Evolutionary conservation across 2,113 vertebrate species (phyloP), one percentile per base, ranked within the genome.

Genomic region (Pedionomus torquatus): DNA sequence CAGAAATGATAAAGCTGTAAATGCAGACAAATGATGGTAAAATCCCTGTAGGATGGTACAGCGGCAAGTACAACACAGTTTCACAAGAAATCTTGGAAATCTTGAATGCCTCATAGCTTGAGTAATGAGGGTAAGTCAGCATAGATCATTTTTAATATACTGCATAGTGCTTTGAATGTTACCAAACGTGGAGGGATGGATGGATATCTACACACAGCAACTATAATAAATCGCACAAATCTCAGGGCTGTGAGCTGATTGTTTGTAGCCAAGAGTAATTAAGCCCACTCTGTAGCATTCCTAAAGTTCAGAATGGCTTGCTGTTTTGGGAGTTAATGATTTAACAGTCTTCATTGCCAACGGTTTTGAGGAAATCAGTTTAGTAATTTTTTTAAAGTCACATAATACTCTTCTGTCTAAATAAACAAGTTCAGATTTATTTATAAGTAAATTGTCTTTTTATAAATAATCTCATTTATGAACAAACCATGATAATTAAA

Each of bases 61-160:
- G 8, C 61, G 92, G 28, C 52, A 75, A 90, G 72, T 82, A 57
- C 54, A 86, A 72, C 20, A 54, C 18, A 37, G 25, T 87, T 84
- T 90, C 60, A 86, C 61, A 77, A 57, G 72, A 87, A 86, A 78
- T 78, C 72, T 88, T 89, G 85, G 57, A 75, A 92, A 82, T 90
- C 35, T 72, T 64, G 68, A 82, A 89, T 0, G 21, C 65, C 18
- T 95, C 76, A 54, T 71, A 18, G 24, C 72, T 94, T 90, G 66
- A 89, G 26, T 78, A 93, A 89, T 83, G 77, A 92, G 57, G 25
- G 24, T 46, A 87, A 90, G 57, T 90, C 52, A 35, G 61, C 63
- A 76, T 3, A 90, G 79, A 85, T 72, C 0, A 83, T 84, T 96
- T 95, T 81, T 79, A 90, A 71, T 64, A 51, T 49, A 76, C 21